Evolutionary conservation across 2,113 vertebrate genomes (phyloP).

Genomic region (Plotosus lineatus): DNA sequence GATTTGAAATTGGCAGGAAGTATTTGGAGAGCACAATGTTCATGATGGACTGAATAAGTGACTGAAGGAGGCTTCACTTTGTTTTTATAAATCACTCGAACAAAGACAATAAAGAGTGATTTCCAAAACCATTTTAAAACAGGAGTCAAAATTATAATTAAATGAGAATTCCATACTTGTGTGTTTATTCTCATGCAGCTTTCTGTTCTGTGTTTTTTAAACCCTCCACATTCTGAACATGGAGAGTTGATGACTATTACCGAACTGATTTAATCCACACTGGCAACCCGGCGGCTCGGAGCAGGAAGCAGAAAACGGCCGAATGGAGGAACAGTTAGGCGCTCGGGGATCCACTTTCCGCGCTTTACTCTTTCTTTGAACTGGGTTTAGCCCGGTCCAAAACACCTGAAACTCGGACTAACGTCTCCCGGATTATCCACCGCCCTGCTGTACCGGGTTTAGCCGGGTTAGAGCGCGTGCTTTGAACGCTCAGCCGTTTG

Average conservation of each 20-base stretch:
- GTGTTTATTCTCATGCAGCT: background rate
- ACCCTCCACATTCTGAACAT: too few species aligned
- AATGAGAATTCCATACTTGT: background rate
- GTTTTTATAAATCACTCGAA: too few species aligned
- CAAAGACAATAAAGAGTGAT: too few species aligned
- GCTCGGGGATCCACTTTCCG: background rate
- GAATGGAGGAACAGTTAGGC: conserved; percentile 33
- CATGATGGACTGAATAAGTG: too few species aligned
- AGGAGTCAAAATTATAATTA: background rate
- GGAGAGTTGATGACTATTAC: too few species aligned
- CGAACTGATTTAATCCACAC: background rate
- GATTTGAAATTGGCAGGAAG: too few species aligned
- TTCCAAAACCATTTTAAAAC: too few species aligned
- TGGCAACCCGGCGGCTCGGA: conserved; percentile 7
- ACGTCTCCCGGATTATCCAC: background rate
- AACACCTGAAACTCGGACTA: background rate
- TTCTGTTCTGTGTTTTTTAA: too few species aligned
- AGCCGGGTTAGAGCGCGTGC: background rate
- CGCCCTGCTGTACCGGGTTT: background rate
- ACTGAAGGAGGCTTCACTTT: too few species aligned
- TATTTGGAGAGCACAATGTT: too few species aligned
- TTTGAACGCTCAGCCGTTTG: background rate
- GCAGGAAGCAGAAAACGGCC: conserved; percentile 20
- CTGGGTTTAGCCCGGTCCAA: conserved; percentile 23
- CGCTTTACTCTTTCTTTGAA: background rate